Conservation (phyloP, 2,888 invertebrate genomes). For the Ferrisia virgata region DNA sequence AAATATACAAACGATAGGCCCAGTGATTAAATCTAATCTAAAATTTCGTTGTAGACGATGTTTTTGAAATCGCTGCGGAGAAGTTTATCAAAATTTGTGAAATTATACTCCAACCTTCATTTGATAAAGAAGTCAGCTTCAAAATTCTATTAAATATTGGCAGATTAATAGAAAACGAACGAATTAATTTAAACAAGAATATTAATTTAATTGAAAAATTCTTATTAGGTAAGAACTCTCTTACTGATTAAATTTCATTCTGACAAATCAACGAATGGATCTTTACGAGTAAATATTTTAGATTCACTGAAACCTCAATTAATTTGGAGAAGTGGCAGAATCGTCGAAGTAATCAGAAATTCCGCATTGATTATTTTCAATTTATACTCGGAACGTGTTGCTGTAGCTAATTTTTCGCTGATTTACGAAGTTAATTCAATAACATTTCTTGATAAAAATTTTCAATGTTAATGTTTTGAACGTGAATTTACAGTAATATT, state of each 20-base stretch:
- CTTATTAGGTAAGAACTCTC: not conserved
- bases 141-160: not conserved
- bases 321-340: conserved; percentile 39
- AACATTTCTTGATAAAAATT: not conserved
- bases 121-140: conserved; percentile 25
- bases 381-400: not conserved
- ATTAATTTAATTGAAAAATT: not conserved
- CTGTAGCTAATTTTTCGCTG: not conserved
- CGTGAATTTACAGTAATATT: not conserved
- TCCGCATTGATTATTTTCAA: conserved; percentile 9
- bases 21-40: not conserved
- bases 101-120: not conserved
- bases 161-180: not conserved
- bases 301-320: conserved; percentile 15
- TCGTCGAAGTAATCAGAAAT: conserved; percentile 22
- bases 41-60: not conserved
- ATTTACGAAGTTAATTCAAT: not conserved
- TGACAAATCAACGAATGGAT: not conserved
- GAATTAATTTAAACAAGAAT: not conserved
- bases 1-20: not conserved
- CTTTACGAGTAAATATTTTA: not conserved
- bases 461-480: too few relatives aligned
- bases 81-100: not conserved
- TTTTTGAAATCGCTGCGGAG: not conserved
- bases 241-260: not conserved